phyloP scores from a whole-genome alignment of 2,888 invertebrate genomes.

The Orthosia gothica region DNA sequence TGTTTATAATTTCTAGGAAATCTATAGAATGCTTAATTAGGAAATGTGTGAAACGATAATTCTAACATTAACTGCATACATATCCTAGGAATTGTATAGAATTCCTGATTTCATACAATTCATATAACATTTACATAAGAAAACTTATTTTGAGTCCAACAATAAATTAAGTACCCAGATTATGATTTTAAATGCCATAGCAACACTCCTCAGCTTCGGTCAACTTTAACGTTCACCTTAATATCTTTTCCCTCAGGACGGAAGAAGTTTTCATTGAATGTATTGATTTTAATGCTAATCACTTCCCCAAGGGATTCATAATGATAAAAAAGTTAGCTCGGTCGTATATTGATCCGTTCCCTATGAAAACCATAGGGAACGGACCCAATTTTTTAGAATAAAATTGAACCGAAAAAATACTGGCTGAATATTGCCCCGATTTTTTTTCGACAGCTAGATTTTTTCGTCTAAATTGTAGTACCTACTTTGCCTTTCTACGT shows the following conservation, averaged over 20 bases:
- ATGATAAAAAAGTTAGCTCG: slow-evolving; percentile 13
- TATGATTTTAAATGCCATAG: neutral
- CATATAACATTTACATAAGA: too few relatives aligned
- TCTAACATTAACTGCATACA: too few relatives aligned
- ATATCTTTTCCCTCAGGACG: neutral
- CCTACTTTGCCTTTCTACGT: too few relatives aligned
- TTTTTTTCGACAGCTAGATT: too few relatives aligned
- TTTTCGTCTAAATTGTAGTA: too few relatives aligned
- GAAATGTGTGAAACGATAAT: too few relatives aligned
- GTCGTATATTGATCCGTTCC: slow-evolving; percentile 7
- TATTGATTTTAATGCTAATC: slow-evolving; percentile 18
- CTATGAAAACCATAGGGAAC: slow-evolving; percentile 21
- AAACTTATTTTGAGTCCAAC: too few relatives aligned
- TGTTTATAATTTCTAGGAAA: too few relatives aligned
- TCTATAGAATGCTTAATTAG: too few relatives aligned
- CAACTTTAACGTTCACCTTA: neutral
- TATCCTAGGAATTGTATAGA: too few relatives aligned
- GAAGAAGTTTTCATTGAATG: slow-evolving; percentile 14
- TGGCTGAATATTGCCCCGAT: neutral
- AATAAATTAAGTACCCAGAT: too few relatives aligned
- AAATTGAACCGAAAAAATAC: neutral
- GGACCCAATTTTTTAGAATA: neutral
- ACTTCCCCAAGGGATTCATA: slow-evolving; percentile 15
- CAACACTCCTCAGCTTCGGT: neutral
- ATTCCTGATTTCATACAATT: too few relatives aligned